phyloP scores from a whole-genome alignment of 1,140 invertebrate genomes.

The Tenebrio molitor region DNA sequence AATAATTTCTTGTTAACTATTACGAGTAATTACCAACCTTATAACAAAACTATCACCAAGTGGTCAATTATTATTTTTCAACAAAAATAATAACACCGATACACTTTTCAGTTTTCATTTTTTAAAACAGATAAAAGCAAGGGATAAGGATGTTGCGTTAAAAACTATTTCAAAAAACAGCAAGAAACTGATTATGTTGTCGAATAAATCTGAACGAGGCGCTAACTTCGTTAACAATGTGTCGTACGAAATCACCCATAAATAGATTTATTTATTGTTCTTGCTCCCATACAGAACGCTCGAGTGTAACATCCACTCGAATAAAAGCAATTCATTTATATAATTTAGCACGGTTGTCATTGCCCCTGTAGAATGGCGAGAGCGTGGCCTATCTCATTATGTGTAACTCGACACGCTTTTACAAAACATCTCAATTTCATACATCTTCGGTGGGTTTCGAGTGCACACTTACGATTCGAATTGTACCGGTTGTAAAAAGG shows the following conservation, averaged over 20 bases:
- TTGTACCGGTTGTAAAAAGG: constrained; percentile 6
- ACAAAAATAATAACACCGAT: too few species aligned
- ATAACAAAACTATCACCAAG: too few species aligned
- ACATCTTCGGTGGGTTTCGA: constrained; percentile 3
- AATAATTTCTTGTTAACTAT: too few species aligned
- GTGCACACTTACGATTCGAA: constrained; percentile 19
- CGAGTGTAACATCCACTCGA: constrained; percentile 24
- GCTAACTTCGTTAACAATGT: background rate
- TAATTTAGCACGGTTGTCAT: constrained; percentile 33
- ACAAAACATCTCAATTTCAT: constrained; percentile 17
- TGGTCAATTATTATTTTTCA: too few species aligned
- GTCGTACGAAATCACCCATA: background rate
- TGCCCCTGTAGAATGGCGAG: background rate
- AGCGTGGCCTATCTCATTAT: constrained; percentile 13
- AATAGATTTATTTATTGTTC: constrained; percentile 22
- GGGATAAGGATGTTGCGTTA: too few species aligned
- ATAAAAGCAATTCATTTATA: constrained; percentile 23
- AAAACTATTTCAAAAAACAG: too few species aligned
- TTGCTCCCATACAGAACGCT: background rate
- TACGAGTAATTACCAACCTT: too few species aligned
- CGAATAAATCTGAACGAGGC: too few species aligned
- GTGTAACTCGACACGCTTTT: constrained; percentile 4
- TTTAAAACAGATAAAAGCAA: too few species aligned
- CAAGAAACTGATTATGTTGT: too few species aligned
- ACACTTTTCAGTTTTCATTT: too few species aligned